A percentile compares a stretch with the other conserved stretches of the same genome.
These are phyloP conservation scores for Sminthurinus aureus DNA, from an alignment of 2,888 invertebrate genomes.

Conservation along the genomic window DNA sequence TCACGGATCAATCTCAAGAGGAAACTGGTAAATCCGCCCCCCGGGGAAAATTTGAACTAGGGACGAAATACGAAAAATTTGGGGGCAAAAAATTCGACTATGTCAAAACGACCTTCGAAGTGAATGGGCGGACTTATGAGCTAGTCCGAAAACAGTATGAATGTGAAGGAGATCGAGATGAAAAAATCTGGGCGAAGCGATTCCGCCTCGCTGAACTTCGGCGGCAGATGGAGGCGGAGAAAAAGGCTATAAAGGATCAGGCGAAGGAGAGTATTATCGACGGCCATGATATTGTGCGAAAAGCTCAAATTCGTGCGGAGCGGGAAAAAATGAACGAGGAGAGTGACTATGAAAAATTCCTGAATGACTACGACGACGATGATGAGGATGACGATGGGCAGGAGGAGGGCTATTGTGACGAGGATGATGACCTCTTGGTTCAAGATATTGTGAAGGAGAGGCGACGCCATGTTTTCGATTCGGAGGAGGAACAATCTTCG, in stretches of 20 bases:
- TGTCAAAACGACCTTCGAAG: constrained; percentile 22
- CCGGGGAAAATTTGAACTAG: not conserved
- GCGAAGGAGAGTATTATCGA: not conserved
- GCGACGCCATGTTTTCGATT: not conserved
- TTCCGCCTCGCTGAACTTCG: constrained; percentile 17
- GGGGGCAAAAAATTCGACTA: constrained; percentile 21
- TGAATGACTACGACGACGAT: constrained; percentile 35
- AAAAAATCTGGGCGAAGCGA: constrained; percentile 18
- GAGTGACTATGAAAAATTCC: constrained; percentile 32
- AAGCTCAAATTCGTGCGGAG: not conserved
- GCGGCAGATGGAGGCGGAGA: not conserved
- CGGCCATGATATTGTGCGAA: not conserved
- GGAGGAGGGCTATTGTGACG: constrained; percentile 24
- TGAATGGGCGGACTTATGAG: constrained; percentile 26
- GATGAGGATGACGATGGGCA: constrained; percentile 23
- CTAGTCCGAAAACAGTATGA: constrained; percentile 31
- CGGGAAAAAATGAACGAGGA: constrained; percentile 17
- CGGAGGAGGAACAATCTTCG: constrained; percentile 9
- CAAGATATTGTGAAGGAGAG: not conserved
- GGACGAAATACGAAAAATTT: constrained; percentile 26
- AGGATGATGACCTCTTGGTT: constrained; percentile 22
- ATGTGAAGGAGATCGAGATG: constrained; percentile 6
- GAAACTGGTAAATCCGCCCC: not conserved
- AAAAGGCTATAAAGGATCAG: not conserved
- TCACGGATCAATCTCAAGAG: not conserved